A percentile compares a stretch with the other conserved stretches of the same genome.
These are phyloP conservation scores for Euglossa dilemma DNA, from an alignment of 1,140 invertebrate species.

Conservation along the genomic window DNA sequence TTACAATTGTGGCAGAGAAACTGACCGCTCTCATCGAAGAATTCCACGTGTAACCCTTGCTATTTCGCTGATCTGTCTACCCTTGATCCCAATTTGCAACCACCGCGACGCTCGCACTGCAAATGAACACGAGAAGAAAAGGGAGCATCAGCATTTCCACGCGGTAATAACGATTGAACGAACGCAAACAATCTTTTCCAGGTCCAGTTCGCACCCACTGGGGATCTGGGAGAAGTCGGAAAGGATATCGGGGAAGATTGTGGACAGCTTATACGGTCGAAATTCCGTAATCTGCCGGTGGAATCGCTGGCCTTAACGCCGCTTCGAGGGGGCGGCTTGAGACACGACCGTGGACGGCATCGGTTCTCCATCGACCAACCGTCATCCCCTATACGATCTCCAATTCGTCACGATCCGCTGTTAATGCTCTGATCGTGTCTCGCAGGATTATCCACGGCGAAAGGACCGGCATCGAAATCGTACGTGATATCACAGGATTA, in stretches of 20 bases:
- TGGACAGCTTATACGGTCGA: neutral
- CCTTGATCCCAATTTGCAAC: too few relatives aligned
- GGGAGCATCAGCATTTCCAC: too few relatives aligned
- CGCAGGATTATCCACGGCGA: neutral
- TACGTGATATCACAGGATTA: neutral
- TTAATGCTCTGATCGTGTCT: slow-evolving; percentile 18
- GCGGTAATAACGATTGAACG: neutral
- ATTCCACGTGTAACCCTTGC: too few relatives aligned
- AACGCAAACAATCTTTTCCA: slow-evolving; percentile 28
- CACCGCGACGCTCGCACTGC: too few relatives aligned
- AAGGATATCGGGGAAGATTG: neutral
- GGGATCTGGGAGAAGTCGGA: neutral
- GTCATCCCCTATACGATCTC: neutral
- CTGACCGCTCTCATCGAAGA: too few relatives aligned
- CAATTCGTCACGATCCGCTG: slow-evolving; percentile 3
- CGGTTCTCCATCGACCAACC: neutral
- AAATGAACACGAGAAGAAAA: neutral
- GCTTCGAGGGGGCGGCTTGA: neutral
- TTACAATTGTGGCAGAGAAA: too few relatives aligned
- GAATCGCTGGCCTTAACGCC: neutral
- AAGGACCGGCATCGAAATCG: neutral
- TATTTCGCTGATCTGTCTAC: too few relatives aligned
- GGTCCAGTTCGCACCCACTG: neutral
- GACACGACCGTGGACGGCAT: neutral
- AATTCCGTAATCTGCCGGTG: neutral